A percentile compares a stretch with the other conserved stretches of the same genome.
Conservation (phyloP, 1,140 invertebrate species). For the Limonius californicus region DNA sequence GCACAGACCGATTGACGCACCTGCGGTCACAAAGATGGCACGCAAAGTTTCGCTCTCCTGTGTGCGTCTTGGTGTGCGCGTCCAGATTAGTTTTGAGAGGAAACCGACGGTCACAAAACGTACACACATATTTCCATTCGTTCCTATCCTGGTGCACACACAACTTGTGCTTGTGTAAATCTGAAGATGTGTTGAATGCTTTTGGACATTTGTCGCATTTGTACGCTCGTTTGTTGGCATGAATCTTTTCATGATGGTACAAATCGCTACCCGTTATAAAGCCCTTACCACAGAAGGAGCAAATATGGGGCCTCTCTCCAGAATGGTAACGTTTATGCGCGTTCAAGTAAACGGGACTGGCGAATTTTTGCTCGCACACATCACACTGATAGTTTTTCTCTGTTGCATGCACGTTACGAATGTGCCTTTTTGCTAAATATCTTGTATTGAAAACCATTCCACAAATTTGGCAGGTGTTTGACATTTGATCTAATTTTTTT, state of each 20-base stretch:
- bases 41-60: constrained; percentile 40
- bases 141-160: constrained; percentile 35
- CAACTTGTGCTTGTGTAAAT: constrained; percentile 38
- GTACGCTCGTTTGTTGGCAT: constrained; percentile 36
- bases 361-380: constrained; percentile 72
- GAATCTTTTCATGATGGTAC: constrained; percentile 39
- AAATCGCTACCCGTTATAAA: constrained; percentile 51
- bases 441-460: constrained; percentile 27
- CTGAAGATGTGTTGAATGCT: constrained; percentile 38
- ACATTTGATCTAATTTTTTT: not conserved
- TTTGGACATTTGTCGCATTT: constrained; percentile 34
- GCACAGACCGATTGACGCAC: constrained; percentile 31
- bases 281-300: constrained; percentile 64
- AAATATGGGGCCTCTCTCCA: constrained; percentile 60
- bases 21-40: constrained; percentile 40
- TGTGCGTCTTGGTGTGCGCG: constrained; percentile 38
- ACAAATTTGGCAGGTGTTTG: constrained; percentile 27
- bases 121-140: constrained; percentile 36
- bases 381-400: constrained; percentile 61
- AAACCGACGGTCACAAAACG: constrained; percentile 30
- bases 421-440: constrained; percentile 33
- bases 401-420: constrained; percentile 52
- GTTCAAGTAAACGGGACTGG: constrained; percentile 61
- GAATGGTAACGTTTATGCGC: constrained; percentile 65
- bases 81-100: constrained; percentile 38